A percentile compares a stretch with the other conserved stretches of the same genome.
Conservation (phyloP, 1,140 invertebrate species). For the Heliconius hewitsoni region DNA sequence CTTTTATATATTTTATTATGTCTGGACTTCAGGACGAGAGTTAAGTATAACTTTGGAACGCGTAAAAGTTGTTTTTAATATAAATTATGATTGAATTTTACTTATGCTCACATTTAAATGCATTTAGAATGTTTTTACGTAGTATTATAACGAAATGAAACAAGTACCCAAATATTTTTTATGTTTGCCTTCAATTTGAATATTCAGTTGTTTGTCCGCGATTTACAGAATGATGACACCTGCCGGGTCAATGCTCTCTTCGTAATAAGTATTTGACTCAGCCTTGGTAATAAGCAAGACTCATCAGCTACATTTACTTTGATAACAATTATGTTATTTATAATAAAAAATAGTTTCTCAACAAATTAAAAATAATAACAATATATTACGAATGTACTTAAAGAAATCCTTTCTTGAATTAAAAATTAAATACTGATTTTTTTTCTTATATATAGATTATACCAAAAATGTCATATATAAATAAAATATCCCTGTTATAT, state of each 20-base stretch:
- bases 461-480: too few relatives aligned
- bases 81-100: neutral
- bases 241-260: conserved; percentile 55
- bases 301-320: conserved; percentile 17
- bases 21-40: conserved; percentile 43
- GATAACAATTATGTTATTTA: conserved; percentile 8
- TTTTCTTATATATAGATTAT: too few relatives aligned
- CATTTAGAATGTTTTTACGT: too few relatives aligned
- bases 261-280: conserved; percentile 46
- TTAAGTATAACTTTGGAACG: neutral
- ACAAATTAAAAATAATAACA: neutral
- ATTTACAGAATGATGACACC: conserved; percentile 42
- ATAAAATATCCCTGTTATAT: neutral
- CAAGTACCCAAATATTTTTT: conserved; percentile 15
- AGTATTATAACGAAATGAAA: too few relatives aligned
- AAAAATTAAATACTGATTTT: neutral
- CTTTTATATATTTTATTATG: conserved; percentile 51
- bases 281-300: conserved; percentile 38
- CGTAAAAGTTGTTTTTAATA: neutral
- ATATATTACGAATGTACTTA: neutral
- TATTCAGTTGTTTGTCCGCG: conserved; percentile 24
- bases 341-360: neutral
- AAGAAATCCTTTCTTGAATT: neutral
- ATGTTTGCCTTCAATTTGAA: conserved; percentile 6
- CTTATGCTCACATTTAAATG: too few relatives aligned